Evolutionary conservation across 2,113 vertebrate species (phyloP).

Genomic region (Lontra canadensis): DNA sequence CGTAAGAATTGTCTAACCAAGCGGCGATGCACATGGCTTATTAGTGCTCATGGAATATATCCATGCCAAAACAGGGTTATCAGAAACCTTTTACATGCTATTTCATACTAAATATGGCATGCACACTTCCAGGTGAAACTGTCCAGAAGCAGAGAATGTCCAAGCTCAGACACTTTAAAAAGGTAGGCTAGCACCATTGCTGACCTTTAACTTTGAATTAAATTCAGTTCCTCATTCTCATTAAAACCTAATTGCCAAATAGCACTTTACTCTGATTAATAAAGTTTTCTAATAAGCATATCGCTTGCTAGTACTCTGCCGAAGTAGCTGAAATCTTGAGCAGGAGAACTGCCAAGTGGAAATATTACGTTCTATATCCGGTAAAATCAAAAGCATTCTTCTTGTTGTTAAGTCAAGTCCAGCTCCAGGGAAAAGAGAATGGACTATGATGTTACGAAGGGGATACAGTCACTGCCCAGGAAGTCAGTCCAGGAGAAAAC

Average conservation of each 20-base stretch:
- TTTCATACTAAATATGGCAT: constrained; percentile 71
- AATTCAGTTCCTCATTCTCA: constrained; percentile 69
- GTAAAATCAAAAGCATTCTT: constrained; percentile 30
- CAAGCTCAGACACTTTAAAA: constrained; percentile 25
- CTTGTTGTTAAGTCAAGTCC: constrained; percentile 25
- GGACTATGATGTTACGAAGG: not conserved
- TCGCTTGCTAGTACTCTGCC: constrained; percentile 49
- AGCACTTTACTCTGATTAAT: constrained; percentile 72
- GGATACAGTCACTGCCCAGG: not conserved
- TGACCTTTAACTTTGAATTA: constrained; percentile 67
- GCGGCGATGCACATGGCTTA: constrained; percentile 52
- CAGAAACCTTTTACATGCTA: constrained; percentile 57
- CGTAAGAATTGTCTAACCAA: constrained; percentile 51
- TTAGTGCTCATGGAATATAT: constrained; percentile 55
- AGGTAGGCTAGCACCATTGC: constrained; percentile 17
- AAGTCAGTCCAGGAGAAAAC: not conserved
- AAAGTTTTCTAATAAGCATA: constrained; percentile 73
- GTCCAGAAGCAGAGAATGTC: constrained; percentile 50
- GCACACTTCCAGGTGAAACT: constrained; percentile 47
- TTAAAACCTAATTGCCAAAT: constrained; percentile 68
- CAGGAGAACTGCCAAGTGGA: constrained; percentile 43
- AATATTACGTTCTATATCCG: not conserved
- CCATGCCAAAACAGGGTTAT: constrained; percentile 48
- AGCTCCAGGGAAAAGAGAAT: not conserved
- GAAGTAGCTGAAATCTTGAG: constrained; percentile 59